Evolutionary conservation across 2,888 invertebrate genomes (phyloP), one percentile per base, ranked within the genome.

Genomic region (Spialia ferax): DNA sequence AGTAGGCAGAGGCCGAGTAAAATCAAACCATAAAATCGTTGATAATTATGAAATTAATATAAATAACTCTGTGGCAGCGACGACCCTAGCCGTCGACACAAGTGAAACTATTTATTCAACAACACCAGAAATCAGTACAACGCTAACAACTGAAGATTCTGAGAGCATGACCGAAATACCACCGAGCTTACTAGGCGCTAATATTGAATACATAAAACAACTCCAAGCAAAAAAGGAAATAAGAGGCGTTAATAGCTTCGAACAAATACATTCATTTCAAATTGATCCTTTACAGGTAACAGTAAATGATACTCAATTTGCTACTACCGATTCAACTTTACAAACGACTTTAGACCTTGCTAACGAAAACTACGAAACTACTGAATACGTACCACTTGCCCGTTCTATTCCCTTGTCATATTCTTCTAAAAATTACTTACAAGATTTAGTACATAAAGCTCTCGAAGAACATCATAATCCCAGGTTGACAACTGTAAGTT

Each of bases 171-270:
- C 82, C 70, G 88, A 86, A 74, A 79, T 85, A 59, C 88, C 94
- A 32, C 88, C 89, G 63, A 82, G 87, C 69, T 82, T 92, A 23
- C 75, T 84, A 71, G 90, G 95, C 68, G 94, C 94, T 56, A 94
- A 94, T 71, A 85, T 94, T 74, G 94, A 94, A 79, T 94, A 84
- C 76, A 84, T 94, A 69, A 91, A 91, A 73, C 93, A 94, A 79
- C 81, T 93, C 11, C 84, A 89, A 75, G 86, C 91, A 11, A 91
- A 87, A 78, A 92, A 93, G 76, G 88, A 86, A 74, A 75, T 79
- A n/a, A 84, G 81, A 74, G 85, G 83, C 65, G 74, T 82, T n/a
- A 77, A 84, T 68, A 79, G 76, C 70, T 65, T 71, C 66, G 88
- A 88, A 69, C 74, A 80, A 65, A 68, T 79, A 64, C 83, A 86